Percentiles rank a stretch among this genome's conserved stretches.
Conservation (phyloP, 2,797 vertebrate species). For the Oceanodroma leucorhoa region DNA sequence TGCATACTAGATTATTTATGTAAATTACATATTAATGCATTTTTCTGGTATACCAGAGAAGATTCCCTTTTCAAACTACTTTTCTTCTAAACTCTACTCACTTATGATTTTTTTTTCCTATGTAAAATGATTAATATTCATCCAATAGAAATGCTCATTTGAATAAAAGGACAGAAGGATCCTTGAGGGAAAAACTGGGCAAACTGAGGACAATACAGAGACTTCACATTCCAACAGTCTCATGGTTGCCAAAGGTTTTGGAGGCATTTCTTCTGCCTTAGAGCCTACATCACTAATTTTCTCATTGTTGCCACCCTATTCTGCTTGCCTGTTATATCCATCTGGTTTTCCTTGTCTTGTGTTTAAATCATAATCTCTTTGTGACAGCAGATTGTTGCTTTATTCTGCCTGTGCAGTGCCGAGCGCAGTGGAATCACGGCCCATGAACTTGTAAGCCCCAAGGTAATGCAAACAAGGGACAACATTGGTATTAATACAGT, state of each 20-base stretch:
- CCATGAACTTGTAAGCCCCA: neutral
- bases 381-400: neutral
- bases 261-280: neutral
- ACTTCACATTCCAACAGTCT: neutral
- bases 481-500: neutral
- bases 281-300: neutral
- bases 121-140: neutral
- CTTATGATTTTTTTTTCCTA: neutral
- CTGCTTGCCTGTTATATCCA: neutral
- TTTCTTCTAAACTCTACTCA: neutral
- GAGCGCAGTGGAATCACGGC: accelerated
- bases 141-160: neutral
- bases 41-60: neutral
- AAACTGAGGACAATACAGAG: neutral
- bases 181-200: neutral
- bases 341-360: neutral
- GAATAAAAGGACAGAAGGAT: neutral
- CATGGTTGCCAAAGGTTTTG: constrained; percentile 14
- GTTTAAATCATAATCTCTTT: neutral
- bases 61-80: neutral
- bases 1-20: neutral
- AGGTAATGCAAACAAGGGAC: neutral
- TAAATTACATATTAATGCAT: neutral
- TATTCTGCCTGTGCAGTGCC: neutral
- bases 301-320: neutral